phyloP scores from a whole-genome alignment of 1,140 invertebrate genomes.

The Dreissena polymorpha region DNA sequence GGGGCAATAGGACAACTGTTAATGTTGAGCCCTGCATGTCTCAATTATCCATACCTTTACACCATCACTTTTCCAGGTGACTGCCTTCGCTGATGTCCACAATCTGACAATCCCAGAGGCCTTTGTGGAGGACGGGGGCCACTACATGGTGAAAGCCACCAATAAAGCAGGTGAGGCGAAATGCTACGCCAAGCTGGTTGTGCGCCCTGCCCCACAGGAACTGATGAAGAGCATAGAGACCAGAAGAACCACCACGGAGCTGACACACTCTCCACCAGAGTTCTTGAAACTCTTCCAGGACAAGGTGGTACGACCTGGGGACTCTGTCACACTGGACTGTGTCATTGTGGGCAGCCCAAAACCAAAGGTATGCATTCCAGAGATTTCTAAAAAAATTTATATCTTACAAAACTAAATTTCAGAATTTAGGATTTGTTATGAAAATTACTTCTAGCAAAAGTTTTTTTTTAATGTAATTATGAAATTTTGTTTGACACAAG shows the following conservation, averaged over 20 bases:
- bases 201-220: slow-evolving; percentile 79
- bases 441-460: too few relatives aligned
- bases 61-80: slow-evolving; percentile 84
- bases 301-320: slow-evolving; percentile 79
- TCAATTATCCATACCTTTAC: too few relatives aligned
- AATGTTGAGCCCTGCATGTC: too few relatives aligned
- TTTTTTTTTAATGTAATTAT: too few relatives aligned
- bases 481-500: too few relatives aligned
- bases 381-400: not conserved
- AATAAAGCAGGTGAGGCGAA: slow-evolving; percentile 84
- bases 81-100: slow-evolving; percentile 89
- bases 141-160: slow-evolving; percentile 92
- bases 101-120: slow-evolving; percentile 83
- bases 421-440: too few relatives aligned
- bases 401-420: too few relatives aligned
- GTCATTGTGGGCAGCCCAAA: slow-evolving; percentile 86
- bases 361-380: slow-evolving; percentile 83
- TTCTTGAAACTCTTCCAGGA: slow-evolving; percentile 77
- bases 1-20: too few relatives aligned
- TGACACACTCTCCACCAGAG: slow-evolving; percentile 75
- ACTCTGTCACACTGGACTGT: slow-evolving; percentile 86
- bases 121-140: slow-evolving; percentile 88
- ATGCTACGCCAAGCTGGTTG: slow-evolving; percentile 75
- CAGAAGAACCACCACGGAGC: slow-evolving; percentile 35
- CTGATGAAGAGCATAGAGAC: slow-evolving; percentile 36